Base-by-base conservation (phyloP, 2,888 invertebrate genomes). In the Pasiphila rectangulata region DNA sequence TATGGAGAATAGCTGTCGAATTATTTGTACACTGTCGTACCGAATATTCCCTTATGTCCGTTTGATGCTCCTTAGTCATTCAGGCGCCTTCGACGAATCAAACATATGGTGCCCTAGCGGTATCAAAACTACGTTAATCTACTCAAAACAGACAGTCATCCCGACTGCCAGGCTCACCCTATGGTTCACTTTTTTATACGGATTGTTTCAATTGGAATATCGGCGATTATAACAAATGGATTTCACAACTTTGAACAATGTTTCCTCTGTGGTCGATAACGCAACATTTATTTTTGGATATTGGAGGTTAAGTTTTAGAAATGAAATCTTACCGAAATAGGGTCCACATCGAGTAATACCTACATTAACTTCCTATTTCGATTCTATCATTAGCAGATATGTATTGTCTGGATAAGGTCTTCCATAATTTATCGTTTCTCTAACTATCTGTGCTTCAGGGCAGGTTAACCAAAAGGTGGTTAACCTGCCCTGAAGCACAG, bases 91-190 rank as follows among this genome's bases (percentile, higher is more conserved):
- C 41, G 78, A 75, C 77, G 71, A 73, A 61, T 61, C 56, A 45
- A 59, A 57, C 83, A 83, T 78, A 83, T 84, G 83, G 78, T 54
- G 62, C 45, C 61, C 50, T 66, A 67, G 67, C 59, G 57, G 59
- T 62, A 72, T 74, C 73, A 74, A 64, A 70, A 75, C 67, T 72
- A 75, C 68, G 75, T 77, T 81, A 82, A 83, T 83, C 66, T 63
- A 77, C 78, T 74, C 74, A 78, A 79, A 84, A 79, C 75, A 76
- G 69, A 74, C 66, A 82, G 81, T 84, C 83, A 83, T 81, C 70
- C 79, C 81, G 78, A 61, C 78, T 80, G 75, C 9, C 17, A 5
- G 32, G 16, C 64, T 54, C 54, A 56, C 51, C 52, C 53, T 51
- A 9, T 19, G 17, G 57, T 42, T 41, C 51, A 50, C 50, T 55